phyloP scores from a whole-genome alignment of 2,797 vertebrate species.

The Lithobates sylvaticus region DNA sequence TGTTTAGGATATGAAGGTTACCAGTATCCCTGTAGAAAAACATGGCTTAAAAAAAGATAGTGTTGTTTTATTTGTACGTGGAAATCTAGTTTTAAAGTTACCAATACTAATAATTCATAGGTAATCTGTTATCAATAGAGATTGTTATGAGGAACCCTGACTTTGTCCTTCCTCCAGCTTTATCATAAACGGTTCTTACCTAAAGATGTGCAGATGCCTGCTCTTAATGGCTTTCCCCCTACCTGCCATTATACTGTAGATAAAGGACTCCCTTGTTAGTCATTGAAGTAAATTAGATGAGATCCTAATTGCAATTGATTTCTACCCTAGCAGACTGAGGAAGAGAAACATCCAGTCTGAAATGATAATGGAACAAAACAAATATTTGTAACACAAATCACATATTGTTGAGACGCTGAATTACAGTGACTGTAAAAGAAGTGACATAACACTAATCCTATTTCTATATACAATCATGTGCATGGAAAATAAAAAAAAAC shows the following conservation, averaged over 20 bases:
- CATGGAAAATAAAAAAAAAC: too few relatives aligned
- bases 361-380: background rate
- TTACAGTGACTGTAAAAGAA: background rate
- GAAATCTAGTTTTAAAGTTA: background rate
- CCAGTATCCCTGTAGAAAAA: background rate
- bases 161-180: background rate
- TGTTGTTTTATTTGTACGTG: background rate
- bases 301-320: conserved; percentile 18
- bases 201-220: background rate
- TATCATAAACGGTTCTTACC: background rate
- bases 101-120: background rate
- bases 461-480: too few relatives aligned
- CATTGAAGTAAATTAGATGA: conserved; percentile 26
- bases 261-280: conserved; percentile 20
- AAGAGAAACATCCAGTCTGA: background rate
- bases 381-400: conserved; percentile 1
- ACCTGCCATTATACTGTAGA: conserved; percentile 8
- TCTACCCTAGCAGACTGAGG: background rate
- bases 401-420: background rate
- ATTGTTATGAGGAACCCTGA: background rate
- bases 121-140: background rate
- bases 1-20: background rate
- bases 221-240: conserved; percentile 6
- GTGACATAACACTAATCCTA: too few relatives aligned
- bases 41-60: background rate